phyloP scores from a whole-genome alignment of 2,888 invertebrate species.

The Orthonevra nobilis region DNA sequence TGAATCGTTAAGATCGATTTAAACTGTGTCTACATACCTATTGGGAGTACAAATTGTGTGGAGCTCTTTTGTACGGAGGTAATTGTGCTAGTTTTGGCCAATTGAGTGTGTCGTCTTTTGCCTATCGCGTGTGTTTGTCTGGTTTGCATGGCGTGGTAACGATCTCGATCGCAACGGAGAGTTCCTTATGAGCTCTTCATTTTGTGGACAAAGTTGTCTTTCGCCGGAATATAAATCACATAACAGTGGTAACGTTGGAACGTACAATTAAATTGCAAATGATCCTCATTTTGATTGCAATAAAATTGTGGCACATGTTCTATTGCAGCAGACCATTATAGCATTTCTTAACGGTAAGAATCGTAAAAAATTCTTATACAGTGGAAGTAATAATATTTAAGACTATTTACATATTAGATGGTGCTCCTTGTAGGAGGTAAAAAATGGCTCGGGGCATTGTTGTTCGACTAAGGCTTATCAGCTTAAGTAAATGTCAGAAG shows the following conservation, averaged over 20 bases:
- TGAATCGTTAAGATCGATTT: constrained; percentile 37
- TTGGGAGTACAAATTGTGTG: constrained; percentile 24
- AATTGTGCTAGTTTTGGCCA: constrained; percentile 24
- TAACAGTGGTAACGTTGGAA: constrained; percentile 31
- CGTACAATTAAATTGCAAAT: constrained; percentile 57
- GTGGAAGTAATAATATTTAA: no score
- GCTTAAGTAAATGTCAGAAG: no score
- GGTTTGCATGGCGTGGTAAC: constrained; percentile 17
- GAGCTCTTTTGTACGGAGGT: constrained; percentile 7
- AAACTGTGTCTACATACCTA: not conserved
- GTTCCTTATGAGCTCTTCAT: constrained; percentile 60
- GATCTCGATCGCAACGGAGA: constrained; percentile 34
- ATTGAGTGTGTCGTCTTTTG: not conserved
- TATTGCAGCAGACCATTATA: no score
- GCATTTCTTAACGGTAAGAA: no score
- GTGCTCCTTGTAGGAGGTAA: no score
- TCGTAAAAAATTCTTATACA: no score
- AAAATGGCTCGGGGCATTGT: no score
- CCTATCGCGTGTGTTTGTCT: constrained; percentile 25
- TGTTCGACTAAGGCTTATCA: no score
- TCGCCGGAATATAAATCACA: constrained; percentile 42
- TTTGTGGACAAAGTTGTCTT: constrained; percentile 32
- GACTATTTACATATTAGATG: no score
- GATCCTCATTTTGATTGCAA: constrained; percentile 14
- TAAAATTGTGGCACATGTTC: no score